These are phyloP conservation scores for Fragum sueziense DNA, from an alignment of 2,888 invertebrate genomes.

Conservation along the genomic window DNA sequence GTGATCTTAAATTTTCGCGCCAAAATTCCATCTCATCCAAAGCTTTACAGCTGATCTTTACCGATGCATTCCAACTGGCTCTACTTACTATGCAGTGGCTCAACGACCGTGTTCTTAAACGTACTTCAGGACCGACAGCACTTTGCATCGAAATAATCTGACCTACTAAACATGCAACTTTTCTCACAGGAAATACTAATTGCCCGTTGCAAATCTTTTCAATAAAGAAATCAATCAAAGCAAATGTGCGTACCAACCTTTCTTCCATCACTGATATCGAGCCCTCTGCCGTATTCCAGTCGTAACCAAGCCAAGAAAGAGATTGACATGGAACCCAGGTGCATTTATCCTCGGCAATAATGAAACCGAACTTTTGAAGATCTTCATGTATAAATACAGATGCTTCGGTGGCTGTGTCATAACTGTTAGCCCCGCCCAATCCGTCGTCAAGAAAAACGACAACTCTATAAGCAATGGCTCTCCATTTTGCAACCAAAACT, in stretches of 20 bases:
- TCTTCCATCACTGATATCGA: constrained; percentile 30
- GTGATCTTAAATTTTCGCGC: too few species aligned
- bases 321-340: constrained; percentile 40
- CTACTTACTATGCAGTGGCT: constrained; percentile 25
- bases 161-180: constrained; percentile 40
- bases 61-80: constrained; percentile 31
- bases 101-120: constrained; percentile 24
- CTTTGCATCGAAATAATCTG: constrained; percentile 39
- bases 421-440: constrained; percentile 19
- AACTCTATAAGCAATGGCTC: constrained; percentile 34
- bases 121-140: constrained; percentile 29
- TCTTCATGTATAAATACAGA: constrained; percentile 21
- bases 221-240: constrained; percentile 8
- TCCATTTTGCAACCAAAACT: constrained; percentile 34
- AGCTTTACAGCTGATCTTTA: too few species aligned
- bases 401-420: not conserved
- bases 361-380: too few species aligned
- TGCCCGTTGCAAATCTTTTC: not conserved
- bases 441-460: constrained; percentile 57
- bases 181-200: constrained; percentile 23
- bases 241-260: constrained; percentile 7
- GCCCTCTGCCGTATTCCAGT: constrained; percentile 37
- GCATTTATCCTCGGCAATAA: constrained; percentile 57
- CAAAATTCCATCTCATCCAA: too few species aligned
- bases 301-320: constrained; percentile 46